phyloP scores from a whole-genome alignment of 2,797 vertebrate genomes.

The Gambelia wislizenii region DNA sequence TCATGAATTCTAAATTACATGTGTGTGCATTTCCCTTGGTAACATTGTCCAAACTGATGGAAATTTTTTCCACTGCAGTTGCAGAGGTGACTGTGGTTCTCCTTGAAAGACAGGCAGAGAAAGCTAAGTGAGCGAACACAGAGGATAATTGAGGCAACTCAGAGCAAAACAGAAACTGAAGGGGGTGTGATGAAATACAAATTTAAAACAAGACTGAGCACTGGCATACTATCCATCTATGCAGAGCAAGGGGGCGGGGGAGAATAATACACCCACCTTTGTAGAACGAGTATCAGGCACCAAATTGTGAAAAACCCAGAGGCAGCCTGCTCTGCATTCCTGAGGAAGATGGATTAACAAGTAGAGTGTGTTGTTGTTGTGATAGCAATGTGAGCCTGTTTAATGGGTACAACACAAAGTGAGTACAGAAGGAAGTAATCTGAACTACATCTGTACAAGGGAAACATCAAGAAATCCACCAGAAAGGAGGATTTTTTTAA shows the following conservation, averaged over 20 bases:
- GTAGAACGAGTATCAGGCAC: conserved; percentile 23
- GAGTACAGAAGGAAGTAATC: neutral
- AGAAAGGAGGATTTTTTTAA: neutral
- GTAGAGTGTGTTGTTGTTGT: conserved; percentile 10
- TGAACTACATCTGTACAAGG: neutral
- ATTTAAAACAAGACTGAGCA: conserved; percentile 41
- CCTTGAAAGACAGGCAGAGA: conserved; percentile 28
- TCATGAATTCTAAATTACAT: conserved; percentile 11
- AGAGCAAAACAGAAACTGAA: conserved; percentile 29
- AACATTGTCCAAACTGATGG: conserved; percentile 25
- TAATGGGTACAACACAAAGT: conserved; percentile 19
- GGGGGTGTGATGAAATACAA: conserved; percentile 28
- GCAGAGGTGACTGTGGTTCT: conserved; percentile 16
- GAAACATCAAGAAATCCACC: neutral
- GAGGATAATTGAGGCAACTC: neutral
- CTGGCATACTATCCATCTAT: conserved; percentile 1
- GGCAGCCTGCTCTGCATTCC: neutral
- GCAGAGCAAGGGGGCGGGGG: neutral
- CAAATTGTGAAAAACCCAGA: conserved; percentile 33
- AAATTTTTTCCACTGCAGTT: conserved; percentile 22
- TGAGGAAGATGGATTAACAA: conserved; percentile 10
- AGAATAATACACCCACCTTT: conserved; percentile 18
- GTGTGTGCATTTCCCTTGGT: conserved; percentile 34
- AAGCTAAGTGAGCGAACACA: conserved; percentile 31
- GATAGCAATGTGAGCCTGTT: conserved; percentile 18